Conservation (phyloP, 64 coral and sea anemone species). For the Actinia tenebrosa region DNA sequence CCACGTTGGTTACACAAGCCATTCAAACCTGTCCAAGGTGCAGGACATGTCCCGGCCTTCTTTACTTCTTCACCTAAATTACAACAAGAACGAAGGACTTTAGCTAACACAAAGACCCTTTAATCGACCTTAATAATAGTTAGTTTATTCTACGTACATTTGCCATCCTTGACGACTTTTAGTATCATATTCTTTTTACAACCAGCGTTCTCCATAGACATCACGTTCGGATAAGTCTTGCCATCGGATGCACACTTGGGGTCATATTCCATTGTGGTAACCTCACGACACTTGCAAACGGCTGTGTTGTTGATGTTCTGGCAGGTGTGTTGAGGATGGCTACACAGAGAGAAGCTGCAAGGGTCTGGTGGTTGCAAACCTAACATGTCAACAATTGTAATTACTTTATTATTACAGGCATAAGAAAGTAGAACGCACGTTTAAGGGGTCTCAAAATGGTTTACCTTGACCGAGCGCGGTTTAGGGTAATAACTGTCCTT, state of each 20-base stretch:
- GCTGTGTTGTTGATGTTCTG: conserved; percentile 31
- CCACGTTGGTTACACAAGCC: background rate
- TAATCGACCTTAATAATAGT: too few relatives aligned
- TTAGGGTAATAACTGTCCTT: too few relatives aligned
- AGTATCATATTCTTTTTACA: conserved; percentile 66
- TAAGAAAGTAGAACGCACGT: too few relatives aligned
- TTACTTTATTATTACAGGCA: too few relatives aligned
- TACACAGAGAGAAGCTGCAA: conserved; percentile 27
- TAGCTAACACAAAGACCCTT: too few relatives aligned
- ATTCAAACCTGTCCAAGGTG: background rate
- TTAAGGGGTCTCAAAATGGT: too few relatives aligned
- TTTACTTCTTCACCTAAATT: too few relatives aligned
- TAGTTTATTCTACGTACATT: conserved; percentile 15
- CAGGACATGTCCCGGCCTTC: too few relatives aligned
- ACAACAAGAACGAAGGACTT: too few relatives aligned
- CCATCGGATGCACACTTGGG: conserved; percentile 88
- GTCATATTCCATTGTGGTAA: conserved; percentile 37
- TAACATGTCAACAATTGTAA: too few relatives aligned
- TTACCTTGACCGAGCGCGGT: too few relatives aligned
- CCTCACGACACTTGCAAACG: conserved; percentile 44
- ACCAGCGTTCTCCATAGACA: conserved; percentile 41
- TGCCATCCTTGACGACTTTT: conserved; percentile 31
- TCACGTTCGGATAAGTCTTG: conserved; percentile 72
- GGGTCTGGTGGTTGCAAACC: too few relatives aligned
- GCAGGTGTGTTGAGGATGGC: conserved; percentile 67